Evolutionary conservation across 2,113 vertebrate genomes (phyloP).

Genomic region (Casuarius casuarius): DNA sequence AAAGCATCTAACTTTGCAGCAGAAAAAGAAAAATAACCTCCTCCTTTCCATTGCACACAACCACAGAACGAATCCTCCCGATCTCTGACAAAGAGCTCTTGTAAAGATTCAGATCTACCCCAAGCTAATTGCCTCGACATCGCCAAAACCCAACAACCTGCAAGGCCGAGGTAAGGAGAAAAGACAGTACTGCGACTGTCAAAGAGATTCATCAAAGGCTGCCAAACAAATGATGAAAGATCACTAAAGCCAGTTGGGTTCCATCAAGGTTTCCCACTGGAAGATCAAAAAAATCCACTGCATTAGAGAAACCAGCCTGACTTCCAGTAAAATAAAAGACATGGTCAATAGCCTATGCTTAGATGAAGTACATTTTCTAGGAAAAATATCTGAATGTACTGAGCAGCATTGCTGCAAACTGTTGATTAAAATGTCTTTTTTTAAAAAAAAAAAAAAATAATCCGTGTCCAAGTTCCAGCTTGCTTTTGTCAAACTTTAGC

Average conservation of each 20-base stretch:
- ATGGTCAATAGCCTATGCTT: neutral
- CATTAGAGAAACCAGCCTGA: neutral
- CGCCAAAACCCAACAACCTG: neutral
- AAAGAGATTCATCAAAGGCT: neutral
- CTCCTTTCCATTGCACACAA: neutral
- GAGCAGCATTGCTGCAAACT: neutral
- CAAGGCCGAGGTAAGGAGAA: neutral
- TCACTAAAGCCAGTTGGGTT: neutral
- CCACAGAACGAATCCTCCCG: neutral
- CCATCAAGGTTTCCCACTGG: neutral
- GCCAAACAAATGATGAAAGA: neutral
- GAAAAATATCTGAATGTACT: neutral
- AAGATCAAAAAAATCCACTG: neutral
- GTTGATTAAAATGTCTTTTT: neutral
- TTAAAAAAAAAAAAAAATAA: neutral
- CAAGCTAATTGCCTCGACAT: neutral
- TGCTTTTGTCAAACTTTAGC: neutral
- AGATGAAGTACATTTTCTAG: too few relatives aligned
- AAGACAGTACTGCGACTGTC: accelerated
- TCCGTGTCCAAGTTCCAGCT: neutral
- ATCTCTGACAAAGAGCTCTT: neutral
- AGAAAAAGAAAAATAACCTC: neutral
- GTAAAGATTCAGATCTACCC: neutral
- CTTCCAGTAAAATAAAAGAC: neutral
- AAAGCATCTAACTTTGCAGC: neutral